Evolutionary conservation across 1,140 invertebrate genomes (phyloP), one percentile per base, ranked within the genome.

Genomic region (Drosophila funebris): DNA sequence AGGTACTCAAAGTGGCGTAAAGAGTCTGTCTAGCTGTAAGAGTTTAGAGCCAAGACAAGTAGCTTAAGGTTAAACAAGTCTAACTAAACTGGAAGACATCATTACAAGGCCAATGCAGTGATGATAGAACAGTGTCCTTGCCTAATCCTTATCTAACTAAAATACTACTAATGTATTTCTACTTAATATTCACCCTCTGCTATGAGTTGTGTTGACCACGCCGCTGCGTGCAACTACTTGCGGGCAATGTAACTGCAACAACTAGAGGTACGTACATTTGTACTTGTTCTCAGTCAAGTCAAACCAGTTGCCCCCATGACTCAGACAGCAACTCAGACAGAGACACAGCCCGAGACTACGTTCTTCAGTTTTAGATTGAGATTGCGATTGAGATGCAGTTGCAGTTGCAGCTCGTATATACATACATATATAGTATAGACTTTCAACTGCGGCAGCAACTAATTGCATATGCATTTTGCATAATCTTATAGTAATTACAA

Each of bases 391-490:
- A 31, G 22, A n/a, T 14, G 7, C 48, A 52, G 29, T 29, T 11
- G 13, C 16, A 22, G 24, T 11, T 54, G 31, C 27, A 39, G 11
- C 22, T 4, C n/a, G n/a, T n/a, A n/a, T n/a, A n/a, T n/a, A n/a
- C n/a, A n/a, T n/a, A n/a, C n/a, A n/a, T n/a, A n/a, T n/a, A n/a
- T n/a, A n/a, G n/a, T n/a, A 61, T 43, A 5, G 13, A 33, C 54
- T 27, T 27, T 0, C 4, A 27, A 0, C 2, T 27, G 64, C 77
- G 20, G 37, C 56, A 9, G 41, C 64, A 77, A 88, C 83, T 87
- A 87, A 87, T 87, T 87, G 83, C 83, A 87, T 76, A 88, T 87
- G 78, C 83, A 83, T 88, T 87, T 89, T 87, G 83, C 83, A 87
- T 87, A 88, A 88, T 87, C 78, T 82, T 75, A 73, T 83, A 82